A percentile compares a stretch with the other conserved stretches of the same genome.
These are phyloP conservation scores for Xiphophorus hellerii DNA, from an alignment of 2,113 vertebrate species.

Conservation along the genomic window DNA sequence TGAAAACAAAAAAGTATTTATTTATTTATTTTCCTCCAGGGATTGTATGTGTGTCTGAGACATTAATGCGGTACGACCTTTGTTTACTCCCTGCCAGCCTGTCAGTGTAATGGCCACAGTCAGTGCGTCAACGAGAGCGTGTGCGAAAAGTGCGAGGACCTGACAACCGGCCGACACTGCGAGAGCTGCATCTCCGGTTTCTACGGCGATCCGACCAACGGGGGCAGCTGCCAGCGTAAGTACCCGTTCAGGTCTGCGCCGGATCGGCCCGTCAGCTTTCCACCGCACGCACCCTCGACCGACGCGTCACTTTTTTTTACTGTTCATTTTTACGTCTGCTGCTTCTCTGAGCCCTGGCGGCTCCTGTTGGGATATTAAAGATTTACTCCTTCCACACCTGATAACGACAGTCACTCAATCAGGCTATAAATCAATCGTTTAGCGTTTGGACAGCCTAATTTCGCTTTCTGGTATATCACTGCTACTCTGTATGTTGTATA, in stretches of 20 bases:
- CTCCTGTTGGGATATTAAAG: slow-evolving; percentile 42
- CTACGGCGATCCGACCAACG: slow-evolving; percentile 96
- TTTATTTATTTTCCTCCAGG: background rate
- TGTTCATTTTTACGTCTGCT: slow-evolving; percentile 42
- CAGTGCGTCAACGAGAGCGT: slow-evolving; percentile 93
- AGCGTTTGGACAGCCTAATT: slow-evolving; percentile 32
- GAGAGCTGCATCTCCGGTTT: slow-evolving; percentile 95
- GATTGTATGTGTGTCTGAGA: background rate
- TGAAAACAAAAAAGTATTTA: too few relatives aligned
- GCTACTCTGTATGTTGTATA: background rate
- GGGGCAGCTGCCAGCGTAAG: slow-evolving; percentile 96
- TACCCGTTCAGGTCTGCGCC: slow-evolving; percentile 18
- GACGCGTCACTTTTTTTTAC: slow-evolving; percentile 50
- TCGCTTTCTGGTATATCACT: slow-evolving; percentile 22
- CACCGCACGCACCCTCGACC: slow-evolving; percentile 18
- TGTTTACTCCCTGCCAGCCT: slow-evolving; percentile 79
- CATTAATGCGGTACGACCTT: background rate
- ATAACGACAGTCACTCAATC: slow-evolving; percentile 48
- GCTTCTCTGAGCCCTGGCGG: slow-evolving; percentile 33
- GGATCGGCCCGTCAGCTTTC: slow-evolving; percentile 14
- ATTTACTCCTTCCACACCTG: slow-evolving; percentile 34
- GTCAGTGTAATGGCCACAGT: slow-evolving; percentile 98
- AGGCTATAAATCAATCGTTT: slow-evolving; percentile 42
- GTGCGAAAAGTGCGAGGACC: slow-evolving; percentile 95
- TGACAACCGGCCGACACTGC: slow-evolving; percentile 93